Evolutionary conservation across 2,797 vertebrate genomes (phyloP), one percentile per base, ranked within the genome.

Genomic region (Hirundo rustica): DNA sequence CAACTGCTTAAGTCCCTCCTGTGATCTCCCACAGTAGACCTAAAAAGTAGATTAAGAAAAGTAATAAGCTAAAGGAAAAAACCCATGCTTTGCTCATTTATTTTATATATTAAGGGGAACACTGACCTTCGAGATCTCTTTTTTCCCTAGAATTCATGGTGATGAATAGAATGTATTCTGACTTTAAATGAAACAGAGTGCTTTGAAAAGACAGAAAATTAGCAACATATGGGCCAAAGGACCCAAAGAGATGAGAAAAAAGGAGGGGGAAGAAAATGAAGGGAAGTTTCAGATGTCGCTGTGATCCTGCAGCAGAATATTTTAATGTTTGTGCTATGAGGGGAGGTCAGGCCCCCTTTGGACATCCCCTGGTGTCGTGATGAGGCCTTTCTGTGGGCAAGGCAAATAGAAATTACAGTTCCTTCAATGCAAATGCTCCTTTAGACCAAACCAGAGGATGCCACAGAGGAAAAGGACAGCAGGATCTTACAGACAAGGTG

Each of bases 211-310:
- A 97, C 91, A 96, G 96, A 96, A 98, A 98, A 98, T 98, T 95
- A 98, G 96, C 97, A 98, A 98, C 98, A 98, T 96, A 96, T 97
- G 98, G 96, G 95, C 97, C 92, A 95, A 97, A 97, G 97, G 96
- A 97, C 94, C 95, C 96, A 95, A 94, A 96, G 84, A 95, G 96
- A 97, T 91, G 95, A 97, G 93, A 64, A 91, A 95, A 95, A 94
- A 78, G 87, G 71, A 93, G 60, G 30, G 82, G 74, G 77, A 92
- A 90, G 93, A 95, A 89, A 95, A 94, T 40, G 93, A 92, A 96
- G 93, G 96, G 88, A 90, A 94, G 95, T 97, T 95, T 97, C 94
- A 96, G 96, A 96, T 94, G 95, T 96, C 23, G 2, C 66, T 93
- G 92, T 93, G 89, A 96, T 94, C 90, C 87, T 68, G 25, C 58